Percentiles rank a stretch among this genome's conserved stretches.
Conservation (phyloP, 2,113 vertebrate genomes). For the Asarcornis scutulata region DNA sequence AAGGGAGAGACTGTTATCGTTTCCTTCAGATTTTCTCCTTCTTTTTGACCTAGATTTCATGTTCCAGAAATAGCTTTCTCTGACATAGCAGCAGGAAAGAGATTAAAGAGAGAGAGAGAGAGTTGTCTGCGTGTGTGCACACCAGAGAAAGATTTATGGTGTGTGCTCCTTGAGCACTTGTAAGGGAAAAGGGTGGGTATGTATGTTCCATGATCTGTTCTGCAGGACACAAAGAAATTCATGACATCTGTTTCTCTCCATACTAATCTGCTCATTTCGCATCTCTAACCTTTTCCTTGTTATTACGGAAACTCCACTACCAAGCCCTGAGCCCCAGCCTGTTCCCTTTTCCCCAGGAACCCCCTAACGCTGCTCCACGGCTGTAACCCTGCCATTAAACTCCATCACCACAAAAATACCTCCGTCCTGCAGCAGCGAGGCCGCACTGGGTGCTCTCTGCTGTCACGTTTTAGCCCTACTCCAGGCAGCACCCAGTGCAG, state of each 20-base stretch:
- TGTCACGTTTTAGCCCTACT: not conserved
- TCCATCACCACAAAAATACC: not conserved
- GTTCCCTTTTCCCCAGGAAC: not conserved
- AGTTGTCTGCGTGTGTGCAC: rapidly evolving
- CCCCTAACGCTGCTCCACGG: not conserved
- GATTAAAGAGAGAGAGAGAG: conserved; percentile 12
- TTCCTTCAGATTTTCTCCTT: conserved; percentile 58
- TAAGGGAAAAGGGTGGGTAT: not conserved
- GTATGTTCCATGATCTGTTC: not conserved
- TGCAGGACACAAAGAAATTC: not conserved
- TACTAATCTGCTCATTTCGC: not conserved
- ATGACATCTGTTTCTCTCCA: not conserved
- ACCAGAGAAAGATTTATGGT: not conserved
- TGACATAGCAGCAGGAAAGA: conserved; percentile 64
- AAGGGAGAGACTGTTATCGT: not conserved
- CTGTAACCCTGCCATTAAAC: not conserved
- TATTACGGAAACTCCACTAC: not conserved
- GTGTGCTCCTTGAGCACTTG: not conserved
- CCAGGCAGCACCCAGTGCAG: not conserved
- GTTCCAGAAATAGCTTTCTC: conserved; percentile 79
- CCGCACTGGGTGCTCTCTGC: not conserved
- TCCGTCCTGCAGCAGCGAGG: not conserved
- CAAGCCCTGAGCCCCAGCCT: not conserved
- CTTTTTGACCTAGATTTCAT: conserved; percentile 80
- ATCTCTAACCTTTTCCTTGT: not conserved